Percentiles rank a stretch among this genome's conserved stretches.
phyloP scores from a whole-genome alignment of 2,113 vertebrate genomes.

The Melanocharis versteri region DNA sequence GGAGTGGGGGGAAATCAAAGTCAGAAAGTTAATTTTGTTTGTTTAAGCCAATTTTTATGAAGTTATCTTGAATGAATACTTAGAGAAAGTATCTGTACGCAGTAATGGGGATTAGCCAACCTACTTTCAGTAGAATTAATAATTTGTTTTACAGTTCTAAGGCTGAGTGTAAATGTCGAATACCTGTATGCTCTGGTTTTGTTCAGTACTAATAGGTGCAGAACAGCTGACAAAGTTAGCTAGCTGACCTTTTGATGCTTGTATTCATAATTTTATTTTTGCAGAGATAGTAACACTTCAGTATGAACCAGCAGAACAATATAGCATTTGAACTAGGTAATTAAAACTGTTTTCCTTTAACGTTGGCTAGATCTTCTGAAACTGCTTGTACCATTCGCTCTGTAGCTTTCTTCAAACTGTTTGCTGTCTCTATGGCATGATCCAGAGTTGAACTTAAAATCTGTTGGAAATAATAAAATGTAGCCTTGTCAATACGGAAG shows the following conservation, averaged over 20 bases:
- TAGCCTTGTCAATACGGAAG: neutral
- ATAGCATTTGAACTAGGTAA: neutral
- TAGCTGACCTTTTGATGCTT: neutral
- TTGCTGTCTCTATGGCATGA: slow-evolving; percentile 82
- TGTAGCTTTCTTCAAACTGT: slow-evolving; percentile 83
- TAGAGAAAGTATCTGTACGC: neutral
- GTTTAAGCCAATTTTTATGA: neutral
- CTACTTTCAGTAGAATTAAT: neutral
- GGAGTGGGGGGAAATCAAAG: neutral
- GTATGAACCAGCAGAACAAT: neutral
- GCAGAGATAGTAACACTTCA: neutral
- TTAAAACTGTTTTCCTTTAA: slow-evolving; percentile 50
- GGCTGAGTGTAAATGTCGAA: neutral
- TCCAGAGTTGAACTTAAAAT: slow-evolving; percentile 81
- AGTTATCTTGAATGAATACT: neutral
- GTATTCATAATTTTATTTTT: neutral
- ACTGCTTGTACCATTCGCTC: slow-evolving; percentile 83
- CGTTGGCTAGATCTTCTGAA: slow-evolving; percentile 81
- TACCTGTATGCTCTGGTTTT: neutral
- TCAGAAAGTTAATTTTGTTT: neutral
- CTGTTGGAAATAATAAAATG: slow-evolving; percentile 59
- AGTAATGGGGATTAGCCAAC: neutral
- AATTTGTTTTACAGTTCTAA: neutral
- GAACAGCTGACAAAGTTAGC: neutral
- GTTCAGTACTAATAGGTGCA: neutral